Evolutionary conservation across 2,888 invertebrate species (phyloP).

Genomic region (Pediacus dermestoides): DNA sequence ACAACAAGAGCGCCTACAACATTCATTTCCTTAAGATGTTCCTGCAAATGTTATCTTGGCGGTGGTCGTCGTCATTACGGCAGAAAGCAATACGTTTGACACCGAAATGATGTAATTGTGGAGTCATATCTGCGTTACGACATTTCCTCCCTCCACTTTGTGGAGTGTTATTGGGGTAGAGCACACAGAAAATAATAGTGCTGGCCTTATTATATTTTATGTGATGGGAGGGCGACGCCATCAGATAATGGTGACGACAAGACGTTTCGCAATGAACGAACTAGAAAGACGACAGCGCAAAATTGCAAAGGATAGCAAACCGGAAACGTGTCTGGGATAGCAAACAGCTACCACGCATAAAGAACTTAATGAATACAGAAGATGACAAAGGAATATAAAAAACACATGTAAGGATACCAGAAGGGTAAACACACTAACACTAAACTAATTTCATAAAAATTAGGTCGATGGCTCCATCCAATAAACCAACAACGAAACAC

Average conservation of each 20-base stretch:
- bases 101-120: constrained; percentile 29
- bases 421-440: too few relatives aligned
- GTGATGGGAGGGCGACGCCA: constrained; percentile 28
- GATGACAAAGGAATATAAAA: neutral
- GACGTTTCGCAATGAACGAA: constrained; percentile 22
- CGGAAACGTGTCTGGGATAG: neutral
- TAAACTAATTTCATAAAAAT: too few relatives aligned
- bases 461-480: too few relatives aligned
- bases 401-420: too few relatives aligned
- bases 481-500: too few relatives aligned
- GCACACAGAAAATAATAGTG: constrained; percentile 41
- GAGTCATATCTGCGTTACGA: constrained; percentile 27
- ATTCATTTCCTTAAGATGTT: too few relatives aligned
- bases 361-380: neutral
- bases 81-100: constrained; percentile 22
- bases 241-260: constrained; percentile 35
- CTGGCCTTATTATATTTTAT: constrained; percentile 42
- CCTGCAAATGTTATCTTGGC: too few relatives aligned
- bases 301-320: neutral
- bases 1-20: too few relatives aligned
- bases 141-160: constrained; percentile 22
- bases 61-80: too few relatives aligned
- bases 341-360: neutral
- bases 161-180: constrained; percentile 34
- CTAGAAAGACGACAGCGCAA: constrained; percentile 6